Conservation (phyloP, 2,888 invertebrate genomes). For the Bruchidius siliquastri region DNA sequence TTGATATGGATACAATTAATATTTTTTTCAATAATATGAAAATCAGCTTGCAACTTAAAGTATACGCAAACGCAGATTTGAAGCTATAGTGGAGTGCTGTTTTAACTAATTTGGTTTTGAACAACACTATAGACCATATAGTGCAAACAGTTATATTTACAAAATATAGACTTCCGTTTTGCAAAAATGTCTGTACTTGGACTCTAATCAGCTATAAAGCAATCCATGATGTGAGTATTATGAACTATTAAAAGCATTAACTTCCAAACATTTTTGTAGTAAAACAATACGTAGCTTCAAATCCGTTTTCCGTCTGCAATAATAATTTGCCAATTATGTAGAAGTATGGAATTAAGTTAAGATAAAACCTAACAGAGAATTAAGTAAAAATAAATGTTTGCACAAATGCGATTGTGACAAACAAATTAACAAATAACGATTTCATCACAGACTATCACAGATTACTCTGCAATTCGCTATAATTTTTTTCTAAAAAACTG, state of each 20-base stretch:
- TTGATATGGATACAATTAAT: background rate
- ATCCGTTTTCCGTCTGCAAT: background rate
- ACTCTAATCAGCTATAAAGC: background rate
- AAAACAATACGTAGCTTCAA: background rate
- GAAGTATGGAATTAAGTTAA: background rate
- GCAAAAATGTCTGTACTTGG: background rate
- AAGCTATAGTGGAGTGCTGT: background rate
- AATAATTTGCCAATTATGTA: background rate
- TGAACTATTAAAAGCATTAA: background rate
- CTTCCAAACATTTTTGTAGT: background rate
- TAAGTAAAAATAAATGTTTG: background rate
- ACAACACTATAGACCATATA: too few relatives aligned
- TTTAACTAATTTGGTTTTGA: too few relatives aligned
- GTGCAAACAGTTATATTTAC: too few relatives aligned
- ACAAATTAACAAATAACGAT: slow-evolving; percentile 2
- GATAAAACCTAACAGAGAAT: background rate
- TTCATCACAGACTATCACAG: slow-evolving; percentile 48
- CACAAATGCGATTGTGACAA: background rate
- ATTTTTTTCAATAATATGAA: background rate
- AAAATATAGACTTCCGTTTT: too few relatives aligned
- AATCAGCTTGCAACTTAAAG: background rate
- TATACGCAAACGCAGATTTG: background rate
- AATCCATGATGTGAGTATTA: background rate
- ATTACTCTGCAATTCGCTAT: slow-evolving; percentile 46
- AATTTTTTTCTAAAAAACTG: background rate